Evolutionary conservation across 2,113 vertebrate species (phyloP).

Genomic region (Telmatochromis sp.): DNA sequence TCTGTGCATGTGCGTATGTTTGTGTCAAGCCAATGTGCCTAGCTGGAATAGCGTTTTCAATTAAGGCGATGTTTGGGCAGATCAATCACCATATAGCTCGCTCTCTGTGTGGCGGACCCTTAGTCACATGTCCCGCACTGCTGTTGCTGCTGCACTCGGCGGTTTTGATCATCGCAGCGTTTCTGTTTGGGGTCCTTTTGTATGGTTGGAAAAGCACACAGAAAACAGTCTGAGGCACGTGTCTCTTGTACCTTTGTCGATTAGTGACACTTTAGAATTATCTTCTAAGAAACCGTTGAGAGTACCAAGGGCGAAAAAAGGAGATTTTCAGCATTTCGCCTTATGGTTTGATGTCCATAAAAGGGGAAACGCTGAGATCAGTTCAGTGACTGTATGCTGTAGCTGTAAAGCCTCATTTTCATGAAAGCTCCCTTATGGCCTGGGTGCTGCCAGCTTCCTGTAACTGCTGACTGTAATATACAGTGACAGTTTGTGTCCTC

Average conservation of each 20-base stretch:
- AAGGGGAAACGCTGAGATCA: constrained; percentile 23
- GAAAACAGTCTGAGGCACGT: background rate
- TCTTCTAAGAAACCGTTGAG: background rate
- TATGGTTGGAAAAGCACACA: background rate
- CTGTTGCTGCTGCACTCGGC: background rate
- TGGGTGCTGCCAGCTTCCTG: constrained; percentile 3
- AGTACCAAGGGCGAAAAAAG: background rate
- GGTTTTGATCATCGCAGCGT: background rate
- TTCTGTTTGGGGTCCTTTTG: background rate
- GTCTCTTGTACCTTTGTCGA: background rate
- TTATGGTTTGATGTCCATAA: background rate
- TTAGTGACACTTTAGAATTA: background rate
- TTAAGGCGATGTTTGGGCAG: constrained; percentile 47
- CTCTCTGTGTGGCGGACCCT: constrained; percentile 9
- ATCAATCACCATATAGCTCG: constrained; percentile 57
- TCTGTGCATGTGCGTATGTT: background rate
- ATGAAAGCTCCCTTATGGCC: constrained; percentile 39
- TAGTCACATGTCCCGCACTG: constrained; percentile 27
- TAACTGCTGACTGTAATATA: background rate
- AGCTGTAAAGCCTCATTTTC: constrained; percentile 44
- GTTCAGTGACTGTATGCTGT: constrained; percentile 6
- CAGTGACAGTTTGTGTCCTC: constrained; percentile 12
- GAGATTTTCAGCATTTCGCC: background rate
- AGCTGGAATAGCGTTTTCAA: constrained; percentile 36
- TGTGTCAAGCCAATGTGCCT: constrained; percentile 5